Evolutionary conservation across 1,140 invertebrate genomes (phyloP), one percentile per base, ranked within the genome.

Genomic region (Leptinotarsa lineolata): DNA sequence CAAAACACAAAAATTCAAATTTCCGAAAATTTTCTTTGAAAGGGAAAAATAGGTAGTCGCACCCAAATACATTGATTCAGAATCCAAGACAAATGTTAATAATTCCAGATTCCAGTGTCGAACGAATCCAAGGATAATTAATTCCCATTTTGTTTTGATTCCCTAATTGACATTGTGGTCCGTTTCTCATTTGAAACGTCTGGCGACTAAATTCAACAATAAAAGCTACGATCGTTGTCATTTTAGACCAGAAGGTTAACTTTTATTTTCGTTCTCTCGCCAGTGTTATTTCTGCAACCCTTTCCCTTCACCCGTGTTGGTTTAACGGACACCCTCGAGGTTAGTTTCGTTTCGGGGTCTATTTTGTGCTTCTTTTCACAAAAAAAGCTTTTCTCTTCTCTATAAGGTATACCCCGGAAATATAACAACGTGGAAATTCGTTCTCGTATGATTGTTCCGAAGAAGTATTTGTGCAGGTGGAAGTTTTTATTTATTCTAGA

Each of bases 231-330:
- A 67, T 58, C 71, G 71, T 67, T 72, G 46, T 72, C 46, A 58
- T 67, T 22, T 59, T 24, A 30, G 46, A 64, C 71, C 64, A 48
- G 66, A 72, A 72, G 71, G 69, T 67, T 67, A 72, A 72, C 71
- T 72, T 72, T 72, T 72, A 72, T 72, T 72, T 72, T 72, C 71
- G 46, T 72, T 72, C 45, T 46, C 61, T 66, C 44, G 63, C 16
- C 44, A 15, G 71, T 72, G 71, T 72, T 72, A 67, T 72, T 72
- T 72, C 71, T 72, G 45, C 63, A 72, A 72, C 71, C 71, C 71
- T 66, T 72, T 72, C 66, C 71, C 71, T 72, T 72, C 22, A 21
- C 45, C 61, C 16, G 22, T 72, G 71, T 72, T 72, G 64, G 71
- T 72, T 72, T 72, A 72, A 66, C 60, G 71, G 71, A 72, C 46